Evolutionary conservation across 2,888 invertebrate genomes (phyloP), one percentile per base, ranked within the genome.

Genomic region (Myopa testacea): DNA sequence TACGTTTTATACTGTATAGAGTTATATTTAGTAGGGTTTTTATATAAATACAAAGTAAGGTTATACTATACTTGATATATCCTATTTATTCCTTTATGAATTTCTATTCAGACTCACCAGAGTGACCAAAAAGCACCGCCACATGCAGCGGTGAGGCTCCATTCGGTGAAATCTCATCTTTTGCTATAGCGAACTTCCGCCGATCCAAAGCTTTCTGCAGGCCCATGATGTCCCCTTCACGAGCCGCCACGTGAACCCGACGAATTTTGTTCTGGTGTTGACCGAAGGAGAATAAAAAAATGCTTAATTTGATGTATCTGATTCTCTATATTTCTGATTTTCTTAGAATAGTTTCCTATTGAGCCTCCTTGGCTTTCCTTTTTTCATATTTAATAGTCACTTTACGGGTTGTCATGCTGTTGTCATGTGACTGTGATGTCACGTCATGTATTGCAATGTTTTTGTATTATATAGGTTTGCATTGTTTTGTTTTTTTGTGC

Each of bases 161-260:
- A 83, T 95, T 93, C 0, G 95, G 93, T n/a, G 95, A 95, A 81
- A 93, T 91, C 79, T 94, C 93, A 88, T 98, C 96, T 83, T 95
- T 93, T 34, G 97, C 97, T 79, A 96, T 93, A 1, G 96, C 97
- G 87, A 98, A 95, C 92, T 96, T 96, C 86, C 97, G 93, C 82
- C 97, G 91, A 89, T 98, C 96, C 84, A 97, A 89, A 1, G 96
- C 94, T 82, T 95, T 93, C 89, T 96, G 96, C 76, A 98, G 91
- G 83, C 96, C 95, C 83, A 95, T 91, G 81, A 98, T 91, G 85
- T 94, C 95, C 5, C 98, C 98, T 83, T 95, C 94, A 83, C 93
- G 92, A 34, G 97, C 95, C 52, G 97, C 96, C 83, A 93, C 90
- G 87, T 98, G 98, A 45, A 98, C 96, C 79, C 94, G 93, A 81